Base-by-base conservation (phyloP, 35 echinoderm and acorn worm genomes). In the Hemicentrotus pulcherrimus region DNA sequence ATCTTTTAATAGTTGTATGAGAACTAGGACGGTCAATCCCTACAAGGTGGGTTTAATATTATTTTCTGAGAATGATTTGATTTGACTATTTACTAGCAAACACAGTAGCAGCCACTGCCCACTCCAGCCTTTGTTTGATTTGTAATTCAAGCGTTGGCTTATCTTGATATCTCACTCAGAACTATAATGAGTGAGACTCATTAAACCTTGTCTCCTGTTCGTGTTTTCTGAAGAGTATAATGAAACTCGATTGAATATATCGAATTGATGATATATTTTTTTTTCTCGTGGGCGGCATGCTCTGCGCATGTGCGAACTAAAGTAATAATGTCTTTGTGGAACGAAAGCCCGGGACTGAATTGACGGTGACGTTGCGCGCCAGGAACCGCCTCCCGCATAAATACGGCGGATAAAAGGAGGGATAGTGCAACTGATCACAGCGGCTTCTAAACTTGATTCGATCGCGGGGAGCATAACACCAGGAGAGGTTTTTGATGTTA, bases 341-440 rank as follows among this genome's bases (percentile, higher is more conserved):
- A 45, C 46, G 88, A 47, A 45, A 22, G 88, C 32, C 88, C 0
- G 15, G 9, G 18, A 90, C 11, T 90, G 88, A 90, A 90, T 90
- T 45, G 32, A 41, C n/a, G 12, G n/a, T 90, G 88, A 90, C 88
- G 88, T 90, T 31, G 9, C 32, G 4, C 32, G 32, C 32, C 31
- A 45, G 88, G 88, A 47, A 90, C 31, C 88, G 88, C 88, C 88
- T 90, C 88, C 46, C 33, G 88, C 46, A 45, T 90, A 90, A 90
- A 90, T 90, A 47, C 32, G 15, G 88, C n/a, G 88, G 88, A 45
- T 30, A 90, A 90, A 90, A 47, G 16, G 88, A 90, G 31, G 46
- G 14, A 16, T 10, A 14, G 46, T 11, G 32, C 46, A 33, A 90
- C 46, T 30, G 32, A 47, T 33, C 32, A 45, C 32, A 33, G 32